Conservation (phyloP, 2,113 vertebrate genomes). For the Mustela nigripes region DNA sequence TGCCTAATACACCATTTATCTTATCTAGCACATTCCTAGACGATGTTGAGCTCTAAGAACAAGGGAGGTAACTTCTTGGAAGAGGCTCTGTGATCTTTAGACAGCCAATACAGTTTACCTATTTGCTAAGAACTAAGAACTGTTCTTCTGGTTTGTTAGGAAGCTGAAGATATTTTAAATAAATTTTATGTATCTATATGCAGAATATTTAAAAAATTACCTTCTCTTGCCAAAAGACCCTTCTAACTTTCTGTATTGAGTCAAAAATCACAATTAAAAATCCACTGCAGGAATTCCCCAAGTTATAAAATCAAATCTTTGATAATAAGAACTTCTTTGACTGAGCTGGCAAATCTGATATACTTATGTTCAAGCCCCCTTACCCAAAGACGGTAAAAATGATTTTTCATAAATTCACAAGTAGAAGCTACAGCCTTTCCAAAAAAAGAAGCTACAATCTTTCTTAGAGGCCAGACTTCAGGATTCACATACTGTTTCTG, state of each 20-base stretch:
- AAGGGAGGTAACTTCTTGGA: conserved; percentile 73
- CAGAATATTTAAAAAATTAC: conserved; percentile 1
- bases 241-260: conserved; percentile 39
- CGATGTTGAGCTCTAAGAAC: conserved; percentile 68
- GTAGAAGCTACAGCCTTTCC: neutral
- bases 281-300: neutral
- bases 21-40: conserved; percentile 73
- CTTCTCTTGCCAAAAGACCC: conserved; percentile 7
- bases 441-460: neutral
- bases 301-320: conserved; percentile 51
- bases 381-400: conserved; percentile 12
- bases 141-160: conserved; percentile 39
- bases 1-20: conserved; percentile 59
- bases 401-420: conserved; percentile 27
- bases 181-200: neutral
- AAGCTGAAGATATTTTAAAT: conserved; percentile 27
- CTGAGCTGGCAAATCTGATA: conserved; percentile 19
- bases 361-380: neutral
- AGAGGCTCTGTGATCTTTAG: conserved; percentile 66
- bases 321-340: conserved; percentile 44
- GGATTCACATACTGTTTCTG: neutral
- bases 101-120: conserved; percentile 1
- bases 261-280: conserved; percentile 59
- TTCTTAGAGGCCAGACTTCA: conserved; percentile 20
- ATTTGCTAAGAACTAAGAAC: conserved; percentile 7